Evolutionary conservation across 2,113 vertebrate genomes (phyloP).

Genomic region (Perca fluviatilis): DNA sequence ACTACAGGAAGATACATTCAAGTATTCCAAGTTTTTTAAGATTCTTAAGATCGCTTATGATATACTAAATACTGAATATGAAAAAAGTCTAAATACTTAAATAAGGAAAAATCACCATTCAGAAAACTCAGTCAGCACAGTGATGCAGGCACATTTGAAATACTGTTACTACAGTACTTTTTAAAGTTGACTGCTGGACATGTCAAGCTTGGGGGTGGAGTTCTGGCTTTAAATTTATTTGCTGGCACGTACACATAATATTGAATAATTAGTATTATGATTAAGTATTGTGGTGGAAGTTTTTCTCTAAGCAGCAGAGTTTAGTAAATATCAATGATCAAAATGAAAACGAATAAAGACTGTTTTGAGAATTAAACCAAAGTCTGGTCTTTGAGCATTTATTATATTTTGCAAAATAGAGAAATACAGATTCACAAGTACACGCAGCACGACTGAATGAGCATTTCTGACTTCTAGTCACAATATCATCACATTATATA

Average conservation of each 20-base stretch:
- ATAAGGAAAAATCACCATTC: neutral
- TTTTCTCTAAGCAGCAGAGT: no score
- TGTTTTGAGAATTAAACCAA: no score
- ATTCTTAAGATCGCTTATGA: neutral
- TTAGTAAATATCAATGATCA: no score
- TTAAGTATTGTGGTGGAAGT: no score
- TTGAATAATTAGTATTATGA: neutral
- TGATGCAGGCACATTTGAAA: slow-evolving; percentile 27
- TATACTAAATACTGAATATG: neutral
- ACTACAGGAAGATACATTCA: neutral
- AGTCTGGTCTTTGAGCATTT: no score
- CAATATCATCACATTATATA: no score
- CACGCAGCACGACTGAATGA: no score
- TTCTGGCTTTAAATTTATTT: slow-evolving; percentile 21
- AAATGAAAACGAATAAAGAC: no score
- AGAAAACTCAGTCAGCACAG: slow-evolving; percentile 15
- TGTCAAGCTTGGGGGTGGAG: neutral
- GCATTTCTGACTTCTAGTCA: no score
- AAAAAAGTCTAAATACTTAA: neutral
- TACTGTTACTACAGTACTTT: neutral
- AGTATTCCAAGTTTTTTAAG: neutral
- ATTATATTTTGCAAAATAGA: no score
- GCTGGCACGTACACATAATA: neutral
- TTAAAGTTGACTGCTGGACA: neutral
- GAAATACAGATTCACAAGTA: no score